phyloP scores from a whole-genome alignment of 1,140 invertebrate species.

The Archegozetes longisetosus region DNA sequence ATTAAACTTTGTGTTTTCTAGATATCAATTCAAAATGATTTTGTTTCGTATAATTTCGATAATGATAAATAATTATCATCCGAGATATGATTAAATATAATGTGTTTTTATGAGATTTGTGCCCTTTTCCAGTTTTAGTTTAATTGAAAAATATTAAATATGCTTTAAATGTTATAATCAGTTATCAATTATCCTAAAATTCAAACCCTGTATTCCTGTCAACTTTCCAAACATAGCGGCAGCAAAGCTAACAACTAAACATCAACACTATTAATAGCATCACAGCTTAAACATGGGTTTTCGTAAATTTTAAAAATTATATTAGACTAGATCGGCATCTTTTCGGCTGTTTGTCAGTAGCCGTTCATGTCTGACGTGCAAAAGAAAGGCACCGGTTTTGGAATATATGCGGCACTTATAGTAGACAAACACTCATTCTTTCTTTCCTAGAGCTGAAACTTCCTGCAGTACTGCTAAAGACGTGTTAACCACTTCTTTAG shows the following conservation, averaged over 20 bases:
- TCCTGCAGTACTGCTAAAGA: not conserved
- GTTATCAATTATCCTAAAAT: not conserved
- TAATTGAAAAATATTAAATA: not conserved
- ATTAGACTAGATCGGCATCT: too few species aligned
- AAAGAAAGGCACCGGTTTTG: not conserved
- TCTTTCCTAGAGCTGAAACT: not conserved
- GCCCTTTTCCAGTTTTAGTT: not conserved
- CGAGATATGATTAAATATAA: too few species aligned
- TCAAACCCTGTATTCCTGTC: not conserved
- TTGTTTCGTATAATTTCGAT: too few species aligned
- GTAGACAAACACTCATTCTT: not conserved
- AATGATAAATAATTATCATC: too few species aligned
- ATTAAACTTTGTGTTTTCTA: too few species aligned
- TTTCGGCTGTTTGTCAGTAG: not conserved
- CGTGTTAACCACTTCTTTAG: not conserved
- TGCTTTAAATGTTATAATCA: not conserved
- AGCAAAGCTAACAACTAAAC: too few species aligned
- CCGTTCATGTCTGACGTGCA: not conserved
- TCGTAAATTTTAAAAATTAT: too few species aligned
- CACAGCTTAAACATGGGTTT: not conserved
- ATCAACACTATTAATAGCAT: not conserved
- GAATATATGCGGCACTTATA: not conserved
- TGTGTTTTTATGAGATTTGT: not conserved
- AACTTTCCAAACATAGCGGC: too few species aligned
- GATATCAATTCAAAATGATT: too few species aligned